phyloP scores from a whole-genome alignment of 2,888 invertebrate species.

The Cetonia aurata region DNA sequence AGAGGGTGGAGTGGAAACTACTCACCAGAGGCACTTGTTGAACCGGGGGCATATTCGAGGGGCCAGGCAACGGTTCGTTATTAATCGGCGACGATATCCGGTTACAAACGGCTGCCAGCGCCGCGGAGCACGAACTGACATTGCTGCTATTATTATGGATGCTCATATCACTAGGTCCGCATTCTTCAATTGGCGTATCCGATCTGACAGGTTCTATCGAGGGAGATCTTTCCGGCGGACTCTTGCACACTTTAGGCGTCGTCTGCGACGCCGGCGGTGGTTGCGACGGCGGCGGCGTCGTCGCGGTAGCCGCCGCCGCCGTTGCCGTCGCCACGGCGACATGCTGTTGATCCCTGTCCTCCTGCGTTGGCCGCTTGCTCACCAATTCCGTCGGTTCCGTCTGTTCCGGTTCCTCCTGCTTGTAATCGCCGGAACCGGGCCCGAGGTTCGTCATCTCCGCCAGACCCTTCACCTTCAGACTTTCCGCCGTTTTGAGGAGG shows the following conservation, averaged over 20 bases:
- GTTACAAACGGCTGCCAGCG: slow-evolving; percentile 69
- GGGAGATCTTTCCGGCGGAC: slow-evolving; percentile 55
- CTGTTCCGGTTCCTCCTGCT: slow-evolving; percentile 54
- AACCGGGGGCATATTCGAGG: slow-evolving; percentile 87
- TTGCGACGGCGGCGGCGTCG: slow-evolving; percentile 48
- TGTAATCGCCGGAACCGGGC: slow-evolving; percentile 58
- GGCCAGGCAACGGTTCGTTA: slow-evolving; percentile 81
- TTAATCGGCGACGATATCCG: slow-evolving; percentile 76
- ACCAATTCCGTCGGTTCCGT: slow-evolving; percentile 65
- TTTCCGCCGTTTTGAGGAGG: slow-evolving; percentile 91
- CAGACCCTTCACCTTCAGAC: slow-evolving; percentile 92
- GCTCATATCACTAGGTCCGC: slow-evolving; percentile 72
- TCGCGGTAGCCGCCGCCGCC: slow-evolving; percentile 24
- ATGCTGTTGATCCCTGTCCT: slow-evolving; percentile 39
- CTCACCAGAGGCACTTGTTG: slow-evolving; percentile 91
- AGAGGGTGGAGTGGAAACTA: slow-evolving; percentile 44
- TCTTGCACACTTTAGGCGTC: slow-evolving; percentile 52
- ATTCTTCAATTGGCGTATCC: slow-evolving; percentile 58
- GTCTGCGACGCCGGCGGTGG: slow-evolving; percentile 4
- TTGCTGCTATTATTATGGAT: slow-evolving; percentile 68
- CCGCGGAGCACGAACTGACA: slow-evolving; percentile 65
- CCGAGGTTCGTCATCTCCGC: slow-evolving; percentile 92
- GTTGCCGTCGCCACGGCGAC: slow-evolving; percentile 41
- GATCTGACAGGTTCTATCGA: slow-evolving; percentile 56
- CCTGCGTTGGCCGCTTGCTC: slow-evolving; percentile 54